Percentiles rank a stretch among this genome's conserved stretches.
These are phyloP conservation scores for Scomber scombrus DNA, from an alignment of 2,113 vertebrate species.

Conservation along the genomic window DNA sequence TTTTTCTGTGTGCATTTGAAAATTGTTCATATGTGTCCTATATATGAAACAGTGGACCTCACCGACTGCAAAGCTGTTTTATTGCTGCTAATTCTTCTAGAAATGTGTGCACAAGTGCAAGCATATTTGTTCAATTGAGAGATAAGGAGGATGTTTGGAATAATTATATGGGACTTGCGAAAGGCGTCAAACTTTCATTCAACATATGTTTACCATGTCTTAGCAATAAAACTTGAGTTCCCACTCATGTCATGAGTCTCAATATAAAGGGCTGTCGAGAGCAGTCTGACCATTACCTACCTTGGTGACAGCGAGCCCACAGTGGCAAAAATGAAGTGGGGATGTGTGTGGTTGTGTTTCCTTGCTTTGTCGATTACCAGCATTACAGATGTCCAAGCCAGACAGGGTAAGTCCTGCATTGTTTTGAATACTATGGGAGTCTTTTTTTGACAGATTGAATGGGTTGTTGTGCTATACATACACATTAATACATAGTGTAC, in stretches of 20 bases:
- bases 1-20: no score
- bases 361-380: conserved; percentile 58
- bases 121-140: conserved; percentile 50
- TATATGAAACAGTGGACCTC: neutral
- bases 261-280: conserved; percentile 67
- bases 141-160: conserved; percentile 42
- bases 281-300: conserved; percentile 20
- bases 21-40: no score
- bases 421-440: neutral
- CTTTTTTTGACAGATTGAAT: neutral
- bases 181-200: conserved; percentile 40
- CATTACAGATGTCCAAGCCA: conserved; percentile 57
- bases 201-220: conserved; percentile 64
- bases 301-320: conserved; percentile 25
- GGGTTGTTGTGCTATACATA: neutral
- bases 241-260: neutral
- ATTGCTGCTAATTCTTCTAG: conserved; percentile 7
- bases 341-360: conserved; percentile 61
- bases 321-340: conserved; percentile 75
- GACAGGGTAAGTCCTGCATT: conserved; percentile 70
- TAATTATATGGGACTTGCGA: conserved; percentile 51
- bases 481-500: neutral
- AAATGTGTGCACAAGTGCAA: neutral
- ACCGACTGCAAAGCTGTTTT: neutral
- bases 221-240: conserved; percentile 56